Evolutionary conservation across 2,113 vertebrate species (phyloP).

Genomic region (Pluvialis apricaria): DNA sequence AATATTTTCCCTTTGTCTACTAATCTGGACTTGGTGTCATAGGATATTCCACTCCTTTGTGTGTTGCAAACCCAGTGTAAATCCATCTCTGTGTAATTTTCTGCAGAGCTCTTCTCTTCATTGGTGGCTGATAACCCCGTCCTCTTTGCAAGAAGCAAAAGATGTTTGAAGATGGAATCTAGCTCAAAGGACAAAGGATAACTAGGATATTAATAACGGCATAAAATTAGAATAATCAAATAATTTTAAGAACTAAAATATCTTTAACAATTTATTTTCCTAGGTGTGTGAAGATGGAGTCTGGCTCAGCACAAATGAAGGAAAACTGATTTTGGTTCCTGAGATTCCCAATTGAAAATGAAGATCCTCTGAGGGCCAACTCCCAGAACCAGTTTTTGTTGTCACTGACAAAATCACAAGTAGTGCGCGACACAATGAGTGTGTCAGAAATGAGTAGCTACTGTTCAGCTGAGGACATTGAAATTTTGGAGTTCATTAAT

Average conservation of each 20-base stretch:
- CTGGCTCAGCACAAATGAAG: not conserved
- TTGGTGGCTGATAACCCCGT: not conserved
- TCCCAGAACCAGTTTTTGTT: not conserved
- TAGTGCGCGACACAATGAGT: rapidly evolving
- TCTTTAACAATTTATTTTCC: not conserved
- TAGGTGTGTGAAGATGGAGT: not conserved
- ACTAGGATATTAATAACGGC: not conserved
- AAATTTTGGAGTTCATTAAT: not conserved
- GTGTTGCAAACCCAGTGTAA: not conserved
- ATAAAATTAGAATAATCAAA: not conserved
- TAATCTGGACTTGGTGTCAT: not conserved
- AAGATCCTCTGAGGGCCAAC: rapidly evolving
- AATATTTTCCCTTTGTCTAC: not conserved
- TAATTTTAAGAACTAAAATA: not conserved
- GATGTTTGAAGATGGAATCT: not conserved
- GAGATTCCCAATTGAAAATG: not conserved
- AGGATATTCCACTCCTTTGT: not conserved
- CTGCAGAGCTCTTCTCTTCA: not conserved
- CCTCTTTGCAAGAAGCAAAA: not conserved
- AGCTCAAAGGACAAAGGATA: not conserved
- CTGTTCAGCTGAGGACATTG: not conserved
- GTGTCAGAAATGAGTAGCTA: not conserved
- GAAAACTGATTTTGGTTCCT: not conserved
- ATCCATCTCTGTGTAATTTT: not conserved
- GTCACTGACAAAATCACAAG: not conserved